phyloP scores from a whole-genome alignment of 1,140 invertebrate species.

The Tetramorium parvispinum region DNA sequence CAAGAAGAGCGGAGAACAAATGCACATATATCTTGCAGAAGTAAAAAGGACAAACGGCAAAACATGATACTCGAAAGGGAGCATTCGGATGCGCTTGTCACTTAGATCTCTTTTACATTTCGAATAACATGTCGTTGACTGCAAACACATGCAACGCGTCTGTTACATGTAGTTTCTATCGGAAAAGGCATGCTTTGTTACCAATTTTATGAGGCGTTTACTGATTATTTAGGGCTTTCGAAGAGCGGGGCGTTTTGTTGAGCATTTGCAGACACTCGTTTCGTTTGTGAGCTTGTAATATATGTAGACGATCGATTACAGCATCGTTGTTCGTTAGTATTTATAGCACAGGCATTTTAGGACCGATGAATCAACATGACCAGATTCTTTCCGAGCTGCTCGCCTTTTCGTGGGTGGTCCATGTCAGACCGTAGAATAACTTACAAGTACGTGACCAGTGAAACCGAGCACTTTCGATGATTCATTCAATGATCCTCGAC shows the following conservation, averaged over 20 bases:
- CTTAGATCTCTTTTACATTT: constrained; percentile 34
- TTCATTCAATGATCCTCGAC: constrained; percentile 61
- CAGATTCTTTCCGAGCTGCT: constrained; percentile 1
- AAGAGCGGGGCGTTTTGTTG: constrained; percentile 5
- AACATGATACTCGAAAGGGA: constrained; percentile 5
- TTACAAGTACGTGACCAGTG: constrained; percentile 45
- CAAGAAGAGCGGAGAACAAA: neutral
- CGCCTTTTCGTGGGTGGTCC: constrained; percentile 54
- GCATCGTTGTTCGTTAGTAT: constrained; percentile 18
- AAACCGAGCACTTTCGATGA: constrained; percentile 61
- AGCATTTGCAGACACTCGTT: neutral
- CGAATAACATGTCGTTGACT: constrained; percentile 14
- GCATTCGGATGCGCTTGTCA: constrained; percentile 33
- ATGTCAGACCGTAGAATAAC: constrained; percentile 17
- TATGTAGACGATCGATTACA: constrained; percentile 37
- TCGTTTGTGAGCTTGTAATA: neutral
- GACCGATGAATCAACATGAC: constrained; percentile 57
- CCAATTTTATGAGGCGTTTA: constrained; percentile 43
- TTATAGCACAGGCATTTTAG: constrained; percentile 38
- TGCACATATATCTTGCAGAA: neutral
- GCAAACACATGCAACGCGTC: neutral
- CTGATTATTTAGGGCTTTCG: constrained; percentile 32
- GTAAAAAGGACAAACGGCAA: constrained; percentile 5
- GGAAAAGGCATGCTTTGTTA: neutral
- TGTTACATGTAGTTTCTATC: neutral